A percentile compares a stretch with the other conserved stretches of the same genome.
These are phyloP conservation scores for Lindbergichthys nudifrons DNA, from an alignment of 2,797 vertebrate species.

Conservation along the genomic window DNA sequence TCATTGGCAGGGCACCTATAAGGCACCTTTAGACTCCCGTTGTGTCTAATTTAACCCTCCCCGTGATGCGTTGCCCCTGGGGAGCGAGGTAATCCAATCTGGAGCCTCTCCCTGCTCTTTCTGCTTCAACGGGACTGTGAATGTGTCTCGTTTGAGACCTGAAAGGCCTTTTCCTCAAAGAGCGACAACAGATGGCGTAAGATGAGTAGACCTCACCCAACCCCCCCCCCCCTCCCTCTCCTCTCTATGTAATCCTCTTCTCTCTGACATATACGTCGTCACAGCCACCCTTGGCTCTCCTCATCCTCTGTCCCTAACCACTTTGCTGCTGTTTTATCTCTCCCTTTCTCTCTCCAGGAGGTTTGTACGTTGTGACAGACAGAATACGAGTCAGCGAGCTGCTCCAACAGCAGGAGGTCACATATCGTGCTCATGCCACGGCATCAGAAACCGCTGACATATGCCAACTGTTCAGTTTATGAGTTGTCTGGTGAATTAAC, in stretches of 20 bases:
- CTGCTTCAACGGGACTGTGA: slow-evolving; percentile 60
- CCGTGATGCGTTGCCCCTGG: slow-evolving; percentile 49
- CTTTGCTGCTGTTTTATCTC: slow-evolving; percentile 9
- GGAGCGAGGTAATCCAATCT: slow-evolving; percentile 66
- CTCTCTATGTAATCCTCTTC: slow-evolving; percentile 53
- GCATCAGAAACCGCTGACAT: slow-evolving; percentile 60
- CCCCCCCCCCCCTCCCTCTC: slow-evolving; percentile 23
- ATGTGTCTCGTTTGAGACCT: slow-evolving; percentile 74
- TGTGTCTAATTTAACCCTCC: slow-evolving; percentile 65
- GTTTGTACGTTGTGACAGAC: slow-evolving; percentile 4
- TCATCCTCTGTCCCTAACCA: slow-evolving; percentile 21
- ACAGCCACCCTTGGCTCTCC: slow-evolving; percentile 16
- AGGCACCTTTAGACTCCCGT: slow-evolving; percentile 50
- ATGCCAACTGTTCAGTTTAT: slow-evolving; percentile 37
- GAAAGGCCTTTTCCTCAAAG: slow-evolving; percentile 60
- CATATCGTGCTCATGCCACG: slow-evolving; percentile 28
- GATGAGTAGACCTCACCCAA: slow-evolving; percentile 48
- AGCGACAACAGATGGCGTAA: slow-evolving; percentile 73
- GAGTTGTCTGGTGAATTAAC: neutral
- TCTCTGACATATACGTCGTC: slow-evolving; percentile 24
- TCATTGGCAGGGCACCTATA: slow-evolving; percentile 39
- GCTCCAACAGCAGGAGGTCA: slow-evolving; percentile 28
- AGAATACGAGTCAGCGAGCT: slow-evolving; percentile 24
- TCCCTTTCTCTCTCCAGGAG: slow-evolving; percentile 10
- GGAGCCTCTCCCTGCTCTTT: slow-evolving; percentile 45